Evolutionary conservation across 1,140 invertebrate species (phyloP).

Genomic region (Drosophila santomea): DNA sequence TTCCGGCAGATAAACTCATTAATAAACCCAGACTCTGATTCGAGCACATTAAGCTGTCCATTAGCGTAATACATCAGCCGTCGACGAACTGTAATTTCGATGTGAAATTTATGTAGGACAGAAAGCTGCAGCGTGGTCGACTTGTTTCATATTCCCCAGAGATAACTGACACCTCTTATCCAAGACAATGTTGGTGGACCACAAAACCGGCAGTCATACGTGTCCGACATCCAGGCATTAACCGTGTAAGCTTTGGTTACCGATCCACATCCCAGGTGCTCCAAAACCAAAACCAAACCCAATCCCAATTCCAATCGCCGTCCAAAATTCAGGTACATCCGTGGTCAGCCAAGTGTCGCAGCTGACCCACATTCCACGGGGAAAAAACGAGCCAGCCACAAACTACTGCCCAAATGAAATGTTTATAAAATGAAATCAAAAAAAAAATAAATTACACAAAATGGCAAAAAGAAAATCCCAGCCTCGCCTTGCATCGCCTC

Average conservation of each 20-base stretch:
- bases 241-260: constrained; percentile 43
- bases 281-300: constrained; percentile 21
- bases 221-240: constrained; percentile 68
- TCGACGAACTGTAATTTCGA: constrained; percentile 48
- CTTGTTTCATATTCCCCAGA: constrained; percentile 53
- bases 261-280: constrained; percentile 18
- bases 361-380: constrained; percentile 72
- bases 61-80: constrained; percentile 58
- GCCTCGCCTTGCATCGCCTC: constrained; percentile 46
- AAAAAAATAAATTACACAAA: constrained; percentile 63
- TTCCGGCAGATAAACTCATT: constrained; percentile 35
- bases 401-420: constrained; percentile 68
- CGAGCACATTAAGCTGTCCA: constrained; percentile 51
- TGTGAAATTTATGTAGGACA: constrained; percentile 44
- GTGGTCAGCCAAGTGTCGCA: constrained; percentile 64
- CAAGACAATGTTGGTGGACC: constrained; percentile 20
- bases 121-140: constrained; percentile 28
- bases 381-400: constrained; percentile 27
- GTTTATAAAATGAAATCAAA: constrained; percentile 58
- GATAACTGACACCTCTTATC: constrained; percentile 74
- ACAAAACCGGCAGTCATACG: constrained; percentile 21
- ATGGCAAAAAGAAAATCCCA: constrained; percentile 76
- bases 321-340: constrained; percentile 26
- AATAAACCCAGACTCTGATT: constrained; percentile 34
- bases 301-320: constrained; percentile 1